Evolutionary conservation across 2,888 invertebrate species (phyloP).

Genomic region (Omphaloscelis lunosa): DNA sequence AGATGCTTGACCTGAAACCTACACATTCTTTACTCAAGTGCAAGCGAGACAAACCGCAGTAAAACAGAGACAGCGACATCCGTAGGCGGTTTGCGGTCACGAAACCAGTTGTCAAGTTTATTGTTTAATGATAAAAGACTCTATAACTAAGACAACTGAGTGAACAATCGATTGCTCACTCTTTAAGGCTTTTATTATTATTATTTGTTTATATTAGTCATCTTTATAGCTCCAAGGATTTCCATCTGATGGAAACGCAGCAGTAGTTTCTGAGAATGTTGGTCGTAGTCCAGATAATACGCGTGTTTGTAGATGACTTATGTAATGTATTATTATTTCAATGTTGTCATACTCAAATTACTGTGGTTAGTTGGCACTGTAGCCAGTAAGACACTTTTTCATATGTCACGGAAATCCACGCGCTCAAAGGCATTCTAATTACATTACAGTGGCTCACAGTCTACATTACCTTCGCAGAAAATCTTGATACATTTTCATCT

Average conservation of each 20-base stretch:
- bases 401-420: neutral
- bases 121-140: slow-evolving; percentile 69
- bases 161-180: slow-evolving; percentile 66
- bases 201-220: slow-evolving; percentile 79
- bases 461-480: neutral
- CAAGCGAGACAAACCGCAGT: slow-evolving; percentile 69
- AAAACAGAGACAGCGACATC: slow-evolving; percentile 66
- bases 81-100: slow-evolving; percentile 80
- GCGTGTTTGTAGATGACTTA: slow-evolving; percentile 5
- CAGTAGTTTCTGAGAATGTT: slow-evolving; percentile 35
- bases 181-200: slow-evolving; percentile 72
- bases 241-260: slow-evolving; percentile 60
- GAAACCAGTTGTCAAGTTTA: slow-evolving; percentile 81
- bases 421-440: slow-evolving; percentile 8
- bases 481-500: neutral
- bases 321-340: slow-evolving; percentile 13
- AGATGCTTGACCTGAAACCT: slow-evolving; percentile 83
- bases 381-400: neutral
- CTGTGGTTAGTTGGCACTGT: slow-evolving; percentile 17
- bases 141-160: slow-evolving; percentile 68
- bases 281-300: slow-evolving; percentile 23
- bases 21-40: slow-evolving; percentile 74
- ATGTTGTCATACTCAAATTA: slow-evolving; percentile 20
- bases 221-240: slow-evolving; percentile 67
- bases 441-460: neutral